Evolutionary conservation across 2,888 invertebrate genomes (phyloP).

Genomic region (Epistrophe eligans): DNA sequence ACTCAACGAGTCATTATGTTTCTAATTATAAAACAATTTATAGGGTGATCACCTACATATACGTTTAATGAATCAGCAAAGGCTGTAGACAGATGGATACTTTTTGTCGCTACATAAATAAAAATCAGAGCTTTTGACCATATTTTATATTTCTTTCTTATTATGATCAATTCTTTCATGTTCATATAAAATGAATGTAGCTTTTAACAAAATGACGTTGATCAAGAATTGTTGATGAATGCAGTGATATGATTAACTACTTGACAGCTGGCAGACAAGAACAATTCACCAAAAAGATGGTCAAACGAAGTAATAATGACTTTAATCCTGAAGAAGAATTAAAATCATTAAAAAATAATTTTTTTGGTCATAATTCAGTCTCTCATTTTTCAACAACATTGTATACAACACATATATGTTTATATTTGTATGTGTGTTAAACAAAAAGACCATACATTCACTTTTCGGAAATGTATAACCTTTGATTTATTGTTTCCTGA

Average conservation of each 20-base stretch:
- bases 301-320: constrained; percentile 24
- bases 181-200: background rate
- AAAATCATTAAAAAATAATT: constrained; percentile 12
- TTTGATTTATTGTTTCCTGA: constrained; percentile 57
- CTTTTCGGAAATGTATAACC: constrained; percentile 43
- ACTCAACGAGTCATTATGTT: background rate
- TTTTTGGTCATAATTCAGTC: constrained; percentile 32
- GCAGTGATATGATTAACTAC: constrained; percentile 37
- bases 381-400: background rate
- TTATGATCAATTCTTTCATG: background rate
- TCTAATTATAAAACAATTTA: constrained; percentile 45
- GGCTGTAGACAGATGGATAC: background rate
- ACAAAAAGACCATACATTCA: constrained; percentile 23
- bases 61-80: no score
- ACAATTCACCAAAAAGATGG: constrained; percentile 24
- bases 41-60: no score
- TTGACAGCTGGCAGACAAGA: constrained; percentile 39
- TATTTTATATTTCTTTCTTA: no score
- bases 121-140: constrained; percentile 24
- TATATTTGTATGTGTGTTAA: background rate
- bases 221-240: constrained; percentile 17
- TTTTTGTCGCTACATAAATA: background rate
- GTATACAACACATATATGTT: no score
- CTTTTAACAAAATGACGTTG: background rate
- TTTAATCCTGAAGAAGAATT: constrained; percentile 30